phyloP scores from a whole-genome alignment of 2,888 invertebrate species.

The Gisinianus flammeolus region DNA sequence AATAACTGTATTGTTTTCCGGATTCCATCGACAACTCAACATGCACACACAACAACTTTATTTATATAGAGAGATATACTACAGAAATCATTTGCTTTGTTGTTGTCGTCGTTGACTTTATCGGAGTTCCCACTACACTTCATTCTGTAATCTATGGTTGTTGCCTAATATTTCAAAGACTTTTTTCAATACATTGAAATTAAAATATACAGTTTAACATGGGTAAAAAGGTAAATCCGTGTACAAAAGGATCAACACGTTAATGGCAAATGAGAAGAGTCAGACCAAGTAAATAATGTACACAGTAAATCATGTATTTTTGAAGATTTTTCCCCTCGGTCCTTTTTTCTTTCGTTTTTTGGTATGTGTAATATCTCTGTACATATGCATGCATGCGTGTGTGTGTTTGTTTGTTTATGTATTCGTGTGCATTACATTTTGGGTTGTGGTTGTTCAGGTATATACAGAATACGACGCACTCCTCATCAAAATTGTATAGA shows the following conservation, averaged over 20 bases:
- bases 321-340: slow-evolving; percentile 43
- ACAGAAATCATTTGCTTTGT: too few species aligned
- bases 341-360: slow-evolving; percentile 12
- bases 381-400: not conserved
- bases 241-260: slow-evolving; percentile 32
- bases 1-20: too few species aligned
- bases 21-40: too few species aligned
- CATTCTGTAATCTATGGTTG: too few species aligned
- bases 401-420: not conserved
- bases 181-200: too few species aligned
- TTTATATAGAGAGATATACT: too few species aligned
- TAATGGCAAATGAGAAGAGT: slow-evolving; percentile 25
- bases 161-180: too few species aligned
- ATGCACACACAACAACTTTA: too few species aligned
- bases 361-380: not conserved
- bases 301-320: slow-evolving; percentile 38
- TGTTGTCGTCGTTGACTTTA: too few species aligned
- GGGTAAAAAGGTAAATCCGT: too few species aligned
- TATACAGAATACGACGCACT: slow-evolving; percentile 17
- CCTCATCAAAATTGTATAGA: slow-evolving; percentile 46
- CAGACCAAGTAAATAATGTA: slow-evolving; percentile 19
- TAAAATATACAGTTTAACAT: too few species aligned
- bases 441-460: not conserved
- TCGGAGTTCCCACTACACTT: too few species aligned
- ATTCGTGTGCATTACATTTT: slow-evolving; percentile 8